A percentile compares a stretch with the other conserved stretches of the same genome.
Evolutionary conservation across 2,113 vertebrate genomes (phyloP).

Genomic region (Hippocampus guttulatus): DNA sequence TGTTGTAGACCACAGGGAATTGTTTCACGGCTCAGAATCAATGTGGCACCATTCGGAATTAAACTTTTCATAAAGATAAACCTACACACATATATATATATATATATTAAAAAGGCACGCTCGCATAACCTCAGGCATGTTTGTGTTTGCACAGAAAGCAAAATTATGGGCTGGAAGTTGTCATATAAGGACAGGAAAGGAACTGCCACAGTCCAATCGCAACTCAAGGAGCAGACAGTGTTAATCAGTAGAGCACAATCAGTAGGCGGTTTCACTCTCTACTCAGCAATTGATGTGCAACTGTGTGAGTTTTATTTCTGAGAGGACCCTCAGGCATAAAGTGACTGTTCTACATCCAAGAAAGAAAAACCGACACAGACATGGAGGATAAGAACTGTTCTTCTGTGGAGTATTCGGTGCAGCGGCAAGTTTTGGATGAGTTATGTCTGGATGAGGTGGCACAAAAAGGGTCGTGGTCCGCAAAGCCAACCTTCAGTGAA

Average conservation of each 20-base stretch:
- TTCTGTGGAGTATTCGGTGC: slow-evolving; percentile 40
- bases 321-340: not conserved
- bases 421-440: slow-evolving; percentile 73
- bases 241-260: slow-evolving; percentile 17
- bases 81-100: too few species aligned
- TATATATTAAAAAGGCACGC: not conserved
- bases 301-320: not conserved
- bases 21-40: not conserved
- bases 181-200: slow-evolving; percentile 23
- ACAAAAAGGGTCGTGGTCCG: slow-evolving; percentile 39
- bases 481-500: slow-evolving; percentile 33
- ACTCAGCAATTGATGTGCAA: not conserved
- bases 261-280: slow-evolving; percentile 5
- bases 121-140: not conserved
- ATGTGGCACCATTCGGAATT: not conserved
- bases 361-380: slow-evolving; percentile 8
- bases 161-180: not conserved
- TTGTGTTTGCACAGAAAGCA: not conserved
- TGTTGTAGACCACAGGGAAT: slow-evolving; percentile 1
- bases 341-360: too few species aligned
- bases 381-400: slow-evolving; percentile 17
- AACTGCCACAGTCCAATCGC: slow-evolving; percentile 37
- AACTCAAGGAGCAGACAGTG: slow-evolving; percentile 6
- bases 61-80: not conserved
- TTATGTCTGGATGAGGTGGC: slow-evolving; percentile 76